A percentile compares a stretch with the other conserved stretches of the same genome.
Conservation (phyloP, 2,797 vertebrate genomes). For the Rousettus madagascariensis region DNA sequence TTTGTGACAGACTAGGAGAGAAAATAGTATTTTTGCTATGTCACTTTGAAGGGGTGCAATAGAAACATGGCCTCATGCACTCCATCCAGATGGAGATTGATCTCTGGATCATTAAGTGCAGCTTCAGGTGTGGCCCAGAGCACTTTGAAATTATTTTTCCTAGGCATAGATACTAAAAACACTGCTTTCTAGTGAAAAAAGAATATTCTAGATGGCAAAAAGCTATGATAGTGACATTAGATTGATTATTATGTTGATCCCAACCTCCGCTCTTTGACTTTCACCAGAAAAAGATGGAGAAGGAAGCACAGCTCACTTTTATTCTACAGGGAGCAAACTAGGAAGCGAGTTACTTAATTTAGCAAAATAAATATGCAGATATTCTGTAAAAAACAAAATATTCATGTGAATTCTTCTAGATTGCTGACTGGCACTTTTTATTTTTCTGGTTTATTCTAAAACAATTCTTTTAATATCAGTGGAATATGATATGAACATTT, state of each 20-base stretch:
- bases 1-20: background rate
- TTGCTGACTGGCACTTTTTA: background rate
- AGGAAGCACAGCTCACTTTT: background rate
- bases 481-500: slow-evolving; percentile 34
- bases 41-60: background rate
- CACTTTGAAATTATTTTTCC: slow-evolving; percentile 32
- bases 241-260: background rate
- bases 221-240: background rate
- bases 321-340: background rate
- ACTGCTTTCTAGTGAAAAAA: background rate
- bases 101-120: background rate
- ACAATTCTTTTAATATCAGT: background rate
- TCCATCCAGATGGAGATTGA: background rate
- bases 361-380: background rate
- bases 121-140: background rate
- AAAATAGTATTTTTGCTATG: background rate
- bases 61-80: background rate
- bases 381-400: background rate
- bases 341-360: background rate
- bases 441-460: slow-evolving; percentile 49
- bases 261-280: background rate
- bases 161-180: background rate
- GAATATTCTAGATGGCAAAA: background rate
- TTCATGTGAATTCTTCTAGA: background rate
- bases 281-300: background rate